Base-by-base conservation (phyloP, 2,113 vertebrate genomes). In the Phalacrocorax pelagicus region DNA sequence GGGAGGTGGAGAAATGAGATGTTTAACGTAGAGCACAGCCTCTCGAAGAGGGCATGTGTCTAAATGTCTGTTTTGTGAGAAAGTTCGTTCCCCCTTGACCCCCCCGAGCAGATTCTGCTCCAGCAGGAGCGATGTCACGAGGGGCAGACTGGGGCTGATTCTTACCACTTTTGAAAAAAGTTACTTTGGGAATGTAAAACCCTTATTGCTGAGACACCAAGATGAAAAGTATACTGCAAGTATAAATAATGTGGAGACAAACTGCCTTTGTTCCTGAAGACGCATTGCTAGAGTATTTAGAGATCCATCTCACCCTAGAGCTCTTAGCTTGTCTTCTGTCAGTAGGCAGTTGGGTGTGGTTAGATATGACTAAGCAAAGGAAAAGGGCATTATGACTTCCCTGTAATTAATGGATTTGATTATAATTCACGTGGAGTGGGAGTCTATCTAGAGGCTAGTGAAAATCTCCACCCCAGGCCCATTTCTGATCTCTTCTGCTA, bases 221-320 rank as follows among this genome's bases (percentile, higher is more conserved):
- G 27, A 34, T 36, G 59, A 82, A 75, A 87, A 69, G 40, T 36
- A 26, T 7, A 13, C 32, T 29, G 12, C 19, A 55, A 47, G 59
- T 51, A 12, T 18, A 72, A 80, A 44, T 32, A 47, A 44, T 1
- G 1, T 54, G 40, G 27, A 62, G 46, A 21, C 15, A 24, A 74
- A 49, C 4, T 14, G 23, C 51, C 40, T 77, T 69, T 47, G 24
- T 66, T 57, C 78, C 54, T 44, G 63, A 49, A 52, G 36, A 34
- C 0, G 0, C 30, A 5, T 40, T 69, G 46, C 36, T 61, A 2
- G 29, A 18, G 11, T 46, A 21, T 47, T 66, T 40, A n/a, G 62
- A 63, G 63, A 40, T 73, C 32, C 9, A 3, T 75, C 73, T 79
- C 42, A 71, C 23, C 58, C 29, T 29, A 36, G 24, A 90, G 26